These are phyloP conservation scores for Natator depressus DNA, from an alignment of 2,113 vertebrate species.

Conservation along the genomic window DNA sequence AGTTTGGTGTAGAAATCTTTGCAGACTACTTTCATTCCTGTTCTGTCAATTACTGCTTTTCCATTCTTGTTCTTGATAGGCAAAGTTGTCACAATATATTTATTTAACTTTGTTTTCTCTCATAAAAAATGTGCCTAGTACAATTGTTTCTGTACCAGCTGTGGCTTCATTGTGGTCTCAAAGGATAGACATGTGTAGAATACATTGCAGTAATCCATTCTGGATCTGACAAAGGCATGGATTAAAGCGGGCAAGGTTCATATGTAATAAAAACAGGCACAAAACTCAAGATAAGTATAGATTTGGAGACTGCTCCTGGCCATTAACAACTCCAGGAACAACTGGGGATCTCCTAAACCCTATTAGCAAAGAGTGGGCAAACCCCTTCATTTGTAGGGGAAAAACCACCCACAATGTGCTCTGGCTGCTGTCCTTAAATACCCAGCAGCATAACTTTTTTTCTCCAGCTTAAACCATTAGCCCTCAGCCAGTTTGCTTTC, in stretches of 20 bases:
- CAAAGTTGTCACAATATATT: rapidly evolving
- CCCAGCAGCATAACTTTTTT: background rate
- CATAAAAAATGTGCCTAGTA: background rate
- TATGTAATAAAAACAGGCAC: background rate
- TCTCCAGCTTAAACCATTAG: rapidly evolving
- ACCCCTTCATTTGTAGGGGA: background rate
- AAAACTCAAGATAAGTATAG: background rate
- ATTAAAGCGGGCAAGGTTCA: background rate
- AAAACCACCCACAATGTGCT: background rate
- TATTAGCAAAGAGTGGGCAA: background rate
- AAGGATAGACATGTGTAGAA: rapidly evolving
- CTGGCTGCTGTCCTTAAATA: background rate
- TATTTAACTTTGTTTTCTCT: background rate
- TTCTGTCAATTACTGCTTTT: too few species aligned
- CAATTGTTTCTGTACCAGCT: background rate
- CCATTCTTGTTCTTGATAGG: too few species aligned
- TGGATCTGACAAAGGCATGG: background rate
- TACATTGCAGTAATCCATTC: background rate
- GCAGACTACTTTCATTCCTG: too few species aligned
- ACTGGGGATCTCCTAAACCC: background rate
- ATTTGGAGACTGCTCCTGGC: background rate
- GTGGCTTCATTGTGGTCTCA: rapidly evolving
- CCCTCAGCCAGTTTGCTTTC: rapidly evolving
- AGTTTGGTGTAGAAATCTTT: too few species aligned
- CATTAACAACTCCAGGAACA: background rate